These are phyloP conservation scores for Patagioenas fasciata DNA, from an alignment of 2,113 vertebrate genomes.

Conservation along the genomic window DNA sequence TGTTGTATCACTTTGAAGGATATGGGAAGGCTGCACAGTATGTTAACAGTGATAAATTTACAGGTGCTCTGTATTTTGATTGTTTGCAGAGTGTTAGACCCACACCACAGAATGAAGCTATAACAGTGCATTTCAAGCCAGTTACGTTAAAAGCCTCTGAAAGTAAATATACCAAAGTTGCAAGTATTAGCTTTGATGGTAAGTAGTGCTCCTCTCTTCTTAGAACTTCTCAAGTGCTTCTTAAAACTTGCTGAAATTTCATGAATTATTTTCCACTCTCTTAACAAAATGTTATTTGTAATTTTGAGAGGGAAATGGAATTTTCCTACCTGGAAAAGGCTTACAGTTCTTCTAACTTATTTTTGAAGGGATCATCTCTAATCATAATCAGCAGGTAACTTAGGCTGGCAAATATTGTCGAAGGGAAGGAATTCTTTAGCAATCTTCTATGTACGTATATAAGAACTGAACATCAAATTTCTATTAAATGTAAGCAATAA, in stretches of 20 bases:
- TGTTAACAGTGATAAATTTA: neutral
- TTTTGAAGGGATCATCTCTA: neutral
- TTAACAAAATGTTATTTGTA: neutral
- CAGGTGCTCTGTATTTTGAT: conserved; percentile 19
- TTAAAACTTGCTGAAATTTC: neutral
- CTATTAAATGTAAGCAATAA: neutral
- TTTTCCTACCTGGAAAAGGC: neutral
- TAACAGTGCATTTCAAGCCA: conserved; percentile 93
- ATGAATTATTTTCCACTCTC: neutral
- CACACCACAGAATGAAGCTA: conserved; percentile 93
- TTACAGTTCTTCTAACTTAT: neutral
- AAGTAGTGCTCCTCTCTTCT: conserved; percentile 64
- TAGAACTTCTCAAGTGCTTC: neutral
- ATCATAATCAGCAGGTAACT: neutral
- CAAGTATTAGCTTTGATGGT: conserved; percentile 98
- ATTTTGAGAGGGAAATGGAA: neutral
- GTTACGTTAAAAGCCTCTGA: conserved; percentile 95
- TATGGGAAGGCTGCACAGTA: neutral
- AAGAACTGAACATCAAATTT: neutral
- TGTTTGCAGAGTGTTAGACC: conserved; percentile 90
- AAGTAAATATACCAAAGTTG: conserved; percentile 97
- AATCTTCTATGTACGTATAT: no score
- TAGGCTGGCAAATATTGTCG: neutral
- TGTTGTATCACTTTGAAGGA: neutral
- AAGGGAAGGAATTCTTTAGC: neutral